Evolutionary conservation across 2,888 invertebrate species (phyloP).

Genomic region (Pachliopta kotzebuea): DNA sequence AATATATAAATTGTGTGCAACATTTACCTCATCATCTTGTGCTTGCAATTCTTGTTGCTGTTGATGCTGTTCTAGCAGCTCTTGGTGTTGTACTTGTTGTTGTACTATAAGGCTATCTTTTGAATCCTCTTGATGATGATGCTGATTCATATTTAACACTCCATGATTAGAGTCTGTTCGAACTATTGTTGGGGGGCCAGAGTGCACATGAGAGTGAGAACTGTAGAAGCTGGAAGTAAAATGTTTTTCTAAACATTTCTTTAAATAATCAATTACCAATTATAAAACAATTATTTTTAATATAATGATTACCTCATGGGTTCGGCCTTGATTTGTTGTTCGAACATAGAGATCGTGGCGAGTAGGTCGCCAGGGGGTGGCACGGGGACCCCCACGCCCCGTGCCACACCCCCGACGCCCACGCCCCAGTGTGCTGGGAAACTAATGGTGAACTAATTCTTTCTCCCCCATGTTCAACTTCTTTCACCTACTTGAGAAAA

Average conservation of each 20-base stretch:
- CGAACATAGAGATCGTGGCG: conserved; percentile 84
- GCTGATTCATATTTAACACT: conserved; percentile 72
- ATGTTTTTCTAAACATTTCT: conserved; percentile 1
- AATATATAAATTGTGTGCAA: no score
- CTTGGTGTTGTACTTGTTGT: conserved; percentile 73
- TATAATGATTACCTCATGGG: conserved; percentile 80
- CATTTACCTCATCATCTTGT: conserved; percentile 69
- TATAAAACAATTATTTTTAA: not conserved
- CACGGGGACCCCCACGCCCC: conserved; percentile 82
- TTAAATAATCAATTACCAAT: conserved; percentile 41
- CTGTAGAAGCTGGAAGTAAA: conserved; percentile 69
- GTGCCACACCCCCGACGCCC: conserved; percentile 82
- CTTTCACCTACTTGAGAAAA: conserved; percentile 57
- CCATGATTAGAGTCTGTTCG: conserved; percentile 70
- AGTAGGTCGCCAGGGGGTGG: conserved; percentile 82
- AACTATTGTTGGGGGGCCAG: conserved; percentile 70
- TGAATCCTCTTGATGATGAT: conserved; percentile 71
- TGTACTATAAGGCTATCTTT: conserved; percentile 74
- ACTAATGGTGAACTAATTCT: conserved; percentile 77
- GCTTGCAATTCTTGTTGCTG: conserved; percentile 73
- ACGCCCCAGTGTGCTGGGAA: conserved; percentile 83
- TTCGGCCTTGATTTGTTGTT: conserved; percentile 86
- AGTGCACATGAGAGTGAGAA: conserved; percentile 70
- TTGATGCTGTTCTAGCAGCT: conserved; percentile 74
- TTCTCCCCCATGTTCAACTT: conserved; percentile 79